These are phyloP conservation scores for Microplitis mediator DNA, from an alignment of 1,140 invertebrate genomes.

Conservation along the genomic window DNA sequence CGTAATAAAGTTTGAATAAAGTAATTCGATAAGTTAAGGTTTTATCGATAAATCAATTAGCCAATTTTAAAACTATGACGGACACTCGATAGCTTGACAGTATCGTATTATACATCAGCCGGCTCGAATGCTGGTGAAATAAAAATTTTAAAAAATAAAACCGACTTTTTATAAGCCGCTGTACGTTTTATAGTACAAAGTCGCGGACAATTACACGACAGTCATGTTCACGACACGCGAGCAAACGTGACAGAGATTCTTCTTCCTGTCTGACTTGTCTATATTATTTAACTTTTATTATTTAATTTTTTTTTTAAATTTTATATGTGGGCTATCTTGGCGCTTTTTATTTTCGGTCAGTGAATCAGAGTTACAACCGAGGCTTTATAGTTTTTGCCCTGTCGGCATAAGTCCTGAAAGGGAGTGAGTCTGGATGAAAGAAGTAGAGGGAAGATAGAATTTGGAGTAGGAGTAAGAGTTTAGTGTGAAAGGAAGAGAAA, in stretches of 20 bases:
- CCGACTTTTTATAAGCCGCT: not conserved
- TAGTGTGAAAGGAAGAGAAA: not conserved
- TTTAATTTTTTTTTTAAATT: not conserved
- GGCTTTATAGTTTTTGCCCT: no score
- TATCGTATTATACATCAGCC: not conserved
- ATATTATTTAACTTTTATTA: not conserved
- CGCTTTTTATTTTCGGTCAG: no score
- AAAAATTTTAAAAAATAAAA: not conserved
- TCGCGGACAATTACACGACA: constrained; percentile 22
- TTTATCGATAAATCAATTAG: constrained; percentile 14
- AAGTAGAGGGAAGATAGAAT: not conserved
- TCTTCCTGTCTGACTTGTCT: not conserved
- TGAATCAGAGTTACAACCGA: no score
- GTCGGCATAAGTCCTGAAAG: no score
- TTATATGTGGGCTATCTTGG: not conserved
- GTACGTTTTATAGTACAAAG: constrained; percentile 13
- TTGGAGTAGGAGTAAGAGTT: not conserved
- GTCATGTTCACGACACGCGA: constrained; percentile 12
- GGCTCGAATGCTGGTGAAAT: no score
- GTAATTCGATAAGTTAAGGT: no score
- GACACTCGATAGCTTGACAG: constrained; percentile 8
- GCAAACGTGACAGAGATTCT: constrained; percentile 14
- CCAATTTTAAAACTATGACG: not conserved
- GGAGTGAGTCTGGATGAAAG: not conserved
- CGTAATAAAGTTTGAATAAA: not conserved